Evolutionary conservation across 2,797 vertebrate genomes (phyloP).

Genomic region (Megaceryle alcyon): DNA sequence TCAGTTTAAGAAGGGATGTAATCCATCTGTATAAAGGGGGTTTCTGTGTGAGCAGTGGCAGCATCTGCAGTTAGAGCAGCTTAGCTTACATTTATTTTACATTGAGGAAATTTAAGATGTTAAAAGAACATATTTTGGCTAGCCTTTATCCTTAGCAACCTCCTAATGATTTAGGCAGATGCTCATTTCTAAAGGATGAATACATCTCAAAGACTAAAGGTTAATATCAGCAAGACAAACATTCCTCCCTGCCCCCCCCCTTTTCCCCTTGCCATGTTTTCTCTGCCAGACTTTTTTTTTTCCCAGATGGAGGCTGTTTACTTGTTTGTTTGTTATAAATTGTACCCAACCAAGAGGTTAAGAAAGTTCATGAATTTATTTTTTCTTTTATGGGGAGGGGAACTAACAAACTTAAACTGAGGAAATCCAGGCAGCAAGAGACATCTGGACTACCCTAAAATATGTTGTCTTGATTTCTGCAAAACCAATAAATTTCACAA

Average conservation of each 20-base stretch:
- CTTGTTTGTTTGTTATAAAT: conserved; percentile 7
- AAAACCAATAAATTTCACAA: conserved; percentile 5
- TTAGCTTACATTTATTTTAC: conserved; percentile 33
- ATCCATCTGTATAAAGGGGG: background rate
- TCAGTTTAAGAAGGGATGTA: background rate
- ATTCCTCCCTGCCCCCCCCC: background rate
- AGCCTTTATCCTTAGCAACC: conserved; percentile 75
- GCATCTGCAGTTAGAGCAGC: background rate
- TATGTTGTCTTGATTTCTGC: background rate
- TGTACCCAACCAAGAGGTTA: background rate
- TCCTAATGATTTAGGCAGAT: conserved; percentile 84
- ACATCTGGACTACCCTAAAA: background rate
- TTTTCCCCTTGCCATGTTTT: background rate
- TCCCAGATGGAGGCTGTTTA: background rate
- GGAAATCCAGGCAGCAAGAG: conserved; percentile 6
- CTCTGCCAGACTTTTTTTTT: background rate
- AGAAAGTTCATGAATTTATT: background rate
- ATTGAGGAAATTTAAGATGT: conserved; percentile 59
- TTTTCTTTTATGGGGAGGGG: background rate
- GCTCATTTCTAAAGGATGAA: conserved; percentile 72
- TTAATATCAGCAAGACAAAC: conserved; percentile 32
- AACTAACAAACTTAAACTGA: background rate
- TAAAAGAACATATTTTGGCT: conserved; percentile 71
- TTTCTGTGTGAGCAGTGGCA: background rate
- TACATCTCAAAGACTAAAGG: conserved; percentile 69